Evolutionary conservation across 2,113 vertebrate genomes (phyloP).

Genomic region (Saguinus midas): DNA sequence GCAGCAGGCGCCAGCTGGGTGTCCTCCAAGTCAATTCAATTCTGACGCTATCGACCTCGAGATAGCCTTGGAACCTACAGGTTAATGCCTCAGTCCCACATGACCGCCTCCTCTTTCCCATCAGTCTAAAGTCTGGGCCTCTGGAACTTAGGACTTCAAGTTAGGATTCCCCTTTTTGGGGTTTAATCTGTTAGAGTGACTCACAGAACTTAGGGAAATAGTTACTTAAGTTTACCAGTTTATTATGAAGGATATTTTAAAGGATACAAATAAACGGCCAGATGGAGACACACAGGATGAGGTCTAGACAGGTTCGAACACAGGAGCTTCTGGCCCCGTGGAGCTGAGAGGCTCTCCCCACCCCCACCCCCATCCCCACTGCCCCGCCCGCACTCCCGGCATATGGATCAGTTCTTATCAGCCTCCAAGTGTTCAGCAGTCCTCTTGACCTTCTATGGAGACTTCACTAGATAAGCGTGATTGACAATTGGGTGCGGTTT

Average conservation of each 20-base stretch:
- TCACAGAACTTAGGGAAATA: neutral
- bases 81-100: neutral
- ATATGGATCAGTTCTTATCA: neutral
- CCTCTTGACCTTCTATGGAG: neutral
- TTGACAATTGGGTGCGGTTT: neutral
- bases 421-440: neutral
- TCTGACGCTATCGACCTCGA: neutral
- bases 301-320: neutral
- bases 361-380: fast-evolving
- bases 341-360: neutral
- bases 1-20: neutral
- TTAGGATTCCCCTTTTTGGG: neutral
- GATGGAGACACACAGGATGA: neutral
- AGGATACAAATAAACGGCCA: neutral
- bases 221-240: neutral
- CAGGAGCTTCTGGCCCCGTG: neutral
- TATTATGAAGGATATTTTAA: neutral
- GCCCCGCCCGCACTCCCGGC: no score
- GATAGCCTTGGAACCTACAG: neutral
- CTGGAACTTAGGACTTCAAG: neutral
- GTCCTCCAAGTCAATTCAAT: neutral
- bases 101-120: neutral
- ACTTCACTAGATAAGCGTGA: neutral
- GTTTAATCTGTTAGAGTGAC: neutral
- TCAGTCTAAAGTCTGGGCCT: neutral